These are phyloP conservation scores for Phyllotreta striolata DNA, from an alignment of 2,888 invertebrate species.

Conservation along the genomic window DNA sequence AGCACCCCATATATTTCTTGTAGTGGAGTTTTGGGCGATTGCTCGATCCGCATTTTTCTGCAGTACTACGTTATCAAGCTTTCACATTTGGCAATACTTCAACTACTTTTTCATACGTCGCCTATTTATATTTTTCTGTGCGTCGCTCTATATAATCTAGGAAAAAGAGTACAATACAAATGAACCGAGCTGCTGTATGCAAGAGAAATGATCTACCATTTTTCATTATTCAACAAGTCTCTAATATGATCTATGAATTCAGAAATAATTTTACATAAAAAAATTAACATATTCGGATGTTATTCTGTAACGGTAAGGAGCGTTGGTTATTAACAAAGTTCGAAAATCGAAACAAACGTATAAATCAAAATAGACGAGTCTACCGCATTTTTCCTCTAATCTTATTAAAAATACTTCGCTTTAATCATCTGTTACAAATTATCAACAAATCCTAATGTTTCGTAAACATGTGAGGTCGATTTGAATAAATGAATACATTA, in stretches of 20 bases:
- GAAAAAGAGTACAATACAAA: not conserved
- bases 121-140: constrained; percentile 17
- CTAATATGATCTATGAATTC: too few relatives aligned
- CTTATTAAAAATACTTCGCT: not conserved
- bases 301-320: too few relatives aligned
- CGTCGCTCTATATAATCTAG: constrained; percentile 12
- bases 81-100: constrained; percentile 28
- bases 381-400: not conserved
- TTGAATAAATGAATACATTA: constrained; percentile 17
- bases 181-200: too few relatives aligned
- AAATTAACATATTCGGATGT: too few relatives aligned
- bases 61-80: constrained; percentile 24
- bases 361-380: too few relatives aligned
- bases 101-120: constrained; percentile 15
- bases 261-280: too few relatives aligned
- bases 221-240: too few relatives aligned
- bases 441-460: constrained; percentile 15
- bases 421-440: constrained; percentile 16
- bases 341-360: too few relatives aligned
- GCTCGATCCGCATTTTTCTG: constrained; percentile 24
- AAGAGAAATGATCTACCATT: too few relatives aligned
- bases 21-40: constrained; percentile 7
- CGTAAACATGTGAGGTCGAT: constrained; percentile 17
- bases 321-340: too few relatives aligned
- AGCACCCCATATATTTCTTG: constrained; percentile 7